Conservation (phyloP, 2,888 invertebrate species). For the Drosophila quinaria region DNA sequence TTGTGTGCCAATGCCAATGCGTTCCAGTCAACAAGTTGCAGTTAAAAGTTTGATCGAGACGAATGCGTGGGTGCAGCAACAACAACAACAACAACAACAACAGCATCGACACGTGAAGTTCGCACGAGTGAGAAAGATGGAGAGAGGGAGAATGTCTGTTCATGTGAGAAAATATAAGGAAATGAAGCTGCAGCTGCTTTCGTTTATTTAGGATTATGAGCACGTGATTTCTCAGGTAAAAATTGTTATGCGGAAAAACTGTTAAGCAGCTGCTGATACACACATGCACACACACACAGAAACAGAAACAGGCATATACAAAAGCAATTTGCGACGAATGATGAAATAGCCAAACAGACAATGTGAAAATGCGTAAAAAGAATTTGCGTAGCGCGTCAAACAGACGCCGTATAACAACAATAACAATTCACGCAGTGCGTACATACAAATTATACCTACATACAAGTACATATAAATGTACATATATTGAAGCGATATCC, state of each 20-base stretch:
- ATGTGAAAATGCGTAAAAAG: slow-evolving; percentile 72
- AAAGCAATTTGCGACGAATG: slow-evolving; percentile 58
- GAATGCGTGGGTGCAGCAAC: slow-evolving; percentile 34
- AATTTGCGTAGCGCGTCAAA: slow-evolving; percentile 74
- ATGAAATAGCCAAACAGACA: slow-evolving; percentile 73
- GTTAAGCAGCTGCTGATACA: slow-evolving; percentile 48
- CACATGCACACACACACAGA: slow-evolving; percentile 21
- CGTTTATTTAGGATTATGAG: slow-evolving; percentile 19
- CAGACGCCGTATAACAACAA: slow-evolving; percentile 54
- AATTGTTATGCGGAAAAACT: slow-evolving; percentile 37
- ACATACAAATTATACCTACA: slow-evolving; percentile 11
- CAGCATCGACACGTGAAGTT: neutral
- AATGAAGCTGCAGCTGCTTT: slow-evolving; percentile 20
- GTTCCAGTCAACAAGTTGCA: slow-evolving; percentile 53
- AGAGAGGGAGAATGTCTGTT: neutral
- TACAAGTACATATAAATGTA: neutral
- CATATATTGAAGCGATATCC: slow-evolving; percentile 1
- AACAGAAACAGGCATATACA: slow-evolving; percentile 1
- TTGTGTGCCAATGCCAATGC: slow-evolving; percentile 33
- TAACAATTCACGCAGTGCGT: slow-evolving; percentile 16
- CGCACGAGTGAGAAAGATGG: neutral
- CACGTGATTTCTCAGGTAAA: slow-evolving; percentile 53
- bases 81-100: neutral
- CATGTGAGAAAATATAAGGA: neutral
- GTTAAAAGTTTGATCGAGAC: slow-evolving; percentile 26